Conservation (phyloP, 2,113 vertebrate species). For the Ia io region DNA sequence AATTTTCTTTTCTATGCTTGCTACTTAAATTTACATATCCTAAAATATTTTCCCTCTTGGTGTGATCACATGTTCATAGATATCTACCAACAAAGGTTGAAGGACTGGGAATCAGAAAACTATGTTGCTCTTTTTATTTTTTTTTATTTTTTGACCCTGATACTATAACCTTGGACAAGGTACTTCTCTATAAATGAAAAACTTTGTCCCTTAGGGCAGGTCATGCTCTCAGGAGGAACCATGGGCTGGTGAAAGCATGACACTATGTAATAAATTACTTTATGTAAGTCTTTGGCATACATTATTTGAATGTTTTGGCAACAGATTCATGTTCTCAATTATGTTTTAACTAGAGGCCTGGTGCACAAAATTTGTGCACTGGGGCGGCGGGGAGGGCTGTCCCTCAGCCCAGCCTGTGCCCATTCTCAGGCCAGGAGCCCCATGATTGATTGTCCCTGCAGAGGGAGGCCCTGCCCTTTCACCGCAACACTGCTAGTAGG, state of each 20-base stretch:
- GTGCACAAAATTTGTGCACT: no score
- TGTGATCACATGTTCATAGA: not conserved
- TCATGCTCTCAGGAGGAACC: not conserved
- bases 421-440: no score
- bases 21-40: not conserved
- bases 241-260: not conserved
- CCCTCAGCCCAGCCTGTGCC: no score
- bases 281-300: not conserved
- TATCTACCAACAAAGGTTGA: not conserved
- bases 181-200: conserved; percentile 4
- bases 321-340: not conserved
- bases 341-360: not conserved
- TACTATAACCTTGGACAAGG: not conserved
- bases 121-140: not conserved
- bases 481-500: no score
- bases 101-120: not conserved
- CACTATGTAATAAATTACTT: not conserved
- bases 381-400: no score
- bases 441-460: no score
- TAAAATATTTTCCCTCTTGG: not conserved
- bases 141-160: not conserved
- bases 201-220: not conserved
- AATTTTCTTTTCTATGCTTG: not conserved
- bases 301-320: not conserved
- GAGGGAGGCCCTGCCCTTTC: no score